A percentile compares a stretch with the other conserved stretches of the same genome.
phyloP scores from a whole-genome alignment of 2,113 vertebrate genomes.

The Cygnus atratus region DNA sequence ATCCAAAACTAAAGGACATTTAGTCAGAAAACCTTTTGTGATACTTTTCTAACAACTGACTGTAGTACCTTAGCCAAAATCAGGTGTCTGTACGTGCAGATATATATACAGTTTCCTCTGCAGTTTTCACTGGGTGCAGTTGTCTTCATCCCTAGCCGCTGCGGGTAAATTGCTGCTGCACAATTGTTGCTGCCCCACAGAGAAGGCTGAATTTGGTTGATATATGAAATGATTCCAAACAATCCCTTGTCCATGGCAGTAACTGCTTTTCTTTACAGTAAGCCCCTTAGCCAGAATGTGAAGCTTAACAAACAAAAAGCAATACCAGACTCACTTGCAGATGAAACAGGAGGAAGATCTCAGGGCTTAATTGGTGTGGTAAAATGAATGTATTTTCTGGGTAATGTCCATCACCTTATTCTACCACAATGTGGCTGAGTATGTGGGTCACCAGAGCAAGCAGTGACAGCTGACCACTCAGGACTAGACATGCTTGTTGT shows the following conservation, averaged over 20 bases:
- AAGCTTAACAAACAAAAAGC: not conserved
- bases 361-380: not conserved
- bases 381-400: not conserved
- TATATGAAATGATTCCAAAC: slow-evolving; percentile 5
- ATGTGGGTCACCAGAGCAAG: not conserved
- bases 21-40: not conserved
- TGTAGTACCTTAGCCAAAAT: not conserved
- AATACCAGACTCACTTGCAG: not conserved
- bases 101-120: not conserved
- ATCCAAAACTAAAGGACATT: not conserved
- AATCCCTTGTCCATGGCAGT: not conserved
- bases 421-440: not conserved
- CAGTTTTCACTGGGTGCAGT: not conserved
- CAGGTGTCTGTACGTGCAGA: not conserved
- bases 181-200: not conserved
- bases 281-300: not conserved
- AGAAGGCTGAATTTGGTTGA: not conserved
- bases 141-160: not conserved
- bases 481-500: fast-evolving
- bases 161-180: slow-evolving; percentile 10
- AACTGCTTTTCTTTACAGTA: not conserved
- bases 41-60: not conserved
- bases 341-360: not conserved
- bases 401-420: not conserved
- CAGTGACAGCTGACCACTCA: not conserved